phyloP scores from a whole-genome alignment of 2,888 invertebrate species.

The Noctua pronuba region DNA sequence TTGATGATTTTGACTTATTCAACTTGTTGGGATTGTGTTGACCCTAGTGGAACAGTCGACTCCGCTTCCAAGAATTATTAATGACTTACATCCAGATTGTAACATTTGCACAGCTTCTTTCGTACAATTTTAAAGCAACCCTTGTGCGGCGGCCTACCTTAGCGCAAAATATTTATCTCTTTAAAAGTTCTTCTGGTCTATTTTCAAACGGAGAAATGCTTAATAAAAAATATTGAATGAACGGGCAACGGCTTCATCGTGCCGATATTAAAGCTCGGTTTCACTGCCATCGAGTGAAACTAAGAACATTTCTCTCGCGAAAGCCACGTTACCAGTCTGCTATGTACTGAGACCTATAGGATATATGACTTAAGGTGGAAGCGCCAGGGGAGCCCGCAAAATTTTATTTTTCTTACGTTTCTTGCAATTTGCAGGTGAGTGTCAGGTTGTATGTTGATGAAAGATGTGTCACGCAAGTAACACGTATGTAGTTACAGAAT shows the following conservation, averaged over 20 bases:
- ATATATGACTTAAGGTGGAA: conserved; percentile 10
- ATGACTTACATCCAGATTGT: conserved; percentile 63
- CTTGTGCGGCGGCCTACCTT: conserved; percentile 26
- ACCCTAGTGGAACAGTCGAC: conserved; percentile 68
- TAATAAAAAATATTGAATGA: conserved; percentile 21
- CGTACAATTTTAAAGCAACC: conserved; percentile 59
- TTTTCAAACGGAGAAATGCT: conserved; percentile 9
- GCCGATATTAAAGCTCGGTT: conserved; percentile 75
- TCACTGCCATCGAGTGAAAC: conserved; percentile 85
- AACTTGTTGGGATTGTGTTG: conserved; percentile 81
- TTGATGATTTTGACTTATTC: conserved; percentile 90
- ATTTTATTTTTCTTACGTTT: too few species aligned
- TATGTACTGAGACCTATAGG: conserved; percentile 56
- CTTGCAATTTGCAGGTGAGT: too few species aligned
- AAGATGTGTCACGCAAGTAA: too few species aligned
- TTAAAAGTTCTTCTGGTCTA: conserved; percentile 18
- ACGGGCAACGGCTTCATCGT: conserved; percentile 32
- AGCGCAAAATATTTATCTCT: conserved; percentile 49
- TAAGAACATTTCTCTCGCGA: conserved; percentile 84
- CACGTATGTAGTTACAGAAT: too few species aligned
- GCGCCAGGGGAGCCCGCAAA: too few species aligned
- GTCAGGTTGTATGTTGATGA: too few species aligned
- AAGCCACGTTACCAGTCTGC: conserved; percentile 83
- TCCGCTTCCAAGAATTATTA: conserved; percentile 72
- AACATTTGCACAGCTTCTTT: conserved; percentile 63